phyloP scores from a whole-genome alignment of 2,888 invertebrate species.

The Caenorhabditis virilis region DNA sequence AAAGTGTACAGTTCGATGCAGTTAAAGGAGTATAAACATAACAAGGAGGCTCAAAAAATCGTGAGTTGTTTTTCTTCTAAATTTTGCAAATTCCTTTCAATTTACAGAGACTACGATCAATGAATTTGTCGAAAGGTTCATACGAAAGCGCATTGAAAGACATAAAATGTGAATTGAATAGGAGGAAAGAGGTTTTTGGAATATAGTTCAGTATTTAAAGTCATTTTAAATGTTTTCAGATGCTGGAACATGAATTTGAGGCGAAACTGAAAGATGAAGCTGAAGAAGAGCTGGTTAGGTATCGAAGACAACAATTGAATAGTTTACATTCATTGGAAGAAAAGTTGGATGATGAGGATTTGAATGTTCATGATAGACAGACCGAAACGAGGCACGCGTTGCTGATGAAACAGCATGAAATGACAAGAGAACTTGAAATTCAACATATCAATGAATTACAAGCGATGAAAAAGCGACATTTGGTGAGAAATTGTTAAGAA shows the following conservation, averaged over 20 bases:
- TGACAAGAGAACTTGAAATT: slow-evolving; percentile 92
- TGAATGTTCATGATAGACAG: slow-evolving; percentile 91
- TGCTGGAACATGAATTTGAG: slow-evolving; percentile 32
- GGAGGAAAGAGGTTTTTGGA: slow-evolving; percentile 37
- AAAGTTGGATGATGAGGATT: slow-evolving; percentile 74
- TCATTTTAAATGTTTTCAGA: slow-evolving; percentile 3
- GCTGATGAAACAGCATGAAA: slow-evolving; percentile 92
- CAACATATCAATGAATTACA: slow-evolving; percentile 93
- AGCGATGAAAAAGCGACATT: slow-evolving; percentile 71
- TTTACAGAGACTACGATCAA: slow-evolving; percentile 25
- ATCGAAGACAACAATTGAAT: slow-evolving; percentile 40
- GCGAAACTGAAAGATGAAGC: slow-evolving; percentile 35
- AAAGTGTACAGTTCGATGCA: slow-evolving; percentile 89
- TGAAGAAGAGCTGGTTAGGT: slow-evolving; percentile 41
- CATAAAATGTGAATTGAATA: slow-evolving; percentile 35
- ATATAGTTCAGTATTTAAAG: too few species aligned
- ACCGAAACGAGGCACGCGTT: slow-evolving; percentile 91
- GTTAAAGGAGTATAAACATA: slow-evolving; percentile 90
- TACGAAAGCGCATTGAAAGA: slow-evolving; percentile 43
- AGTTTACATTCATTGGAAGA: slow-evolving; percentile 44
- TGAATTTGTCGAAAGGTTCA: slow-evolving; percentile 20
- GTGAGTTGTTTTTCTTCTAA: slow-evolving; percentile 24
- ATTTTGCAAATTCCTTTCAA: background rate
- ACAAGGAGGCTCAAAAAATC: slow-evolving; percentile 90
- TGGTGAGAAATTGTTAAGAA: slow-evolving; percentile 17